Conservation (phyloP, 2,888 invertebrate genomes). For the Hermodice carunculata region DNA sequence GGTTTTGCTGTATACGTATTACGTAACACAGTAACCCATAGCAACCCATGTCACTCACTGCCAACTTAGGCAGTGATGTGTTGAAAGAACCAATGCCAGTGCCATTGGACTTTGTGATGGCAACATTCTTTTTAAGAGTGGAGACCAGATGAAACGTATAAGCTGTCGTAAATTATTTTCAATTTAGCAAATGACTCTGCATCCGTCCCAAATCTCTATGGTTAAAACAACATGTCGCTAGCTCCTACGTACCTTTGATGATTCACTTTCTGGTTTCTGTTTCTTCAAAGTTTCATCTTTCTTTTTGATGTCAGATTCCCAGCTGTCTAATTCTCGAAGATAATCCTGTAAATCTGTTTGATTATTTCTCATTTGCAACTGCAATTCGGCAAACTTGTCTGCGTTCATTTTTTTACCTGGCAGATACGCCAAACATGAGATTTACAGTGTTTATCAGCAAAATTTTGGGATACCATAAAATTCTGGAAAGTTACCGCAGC, state of each 20-base stretch:
- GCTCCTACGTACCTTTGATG: neutral
- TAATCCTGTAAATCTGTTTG: conserved; percentile 79
- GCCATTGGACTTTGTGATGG: no score
- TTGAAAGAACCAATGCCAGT: no score
- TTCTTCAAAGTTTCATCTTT: conserved; percentile 51
- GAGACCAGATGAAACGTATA: no score
- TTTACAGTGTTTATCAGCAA: no score
- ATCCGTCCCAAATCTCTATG: neutral
- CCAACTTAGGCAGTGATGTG: no score
- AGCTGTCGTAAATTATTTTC: neutral
- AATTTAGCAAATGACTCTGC: neutral
- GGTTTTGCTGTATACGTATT: no score
- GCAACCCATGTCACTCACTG: no score
- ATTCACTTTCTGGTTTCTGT: neutral
- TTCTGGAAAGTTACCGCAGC: no score
- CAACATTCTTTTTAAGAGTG: no score
- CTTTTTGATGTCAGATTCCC: conserved; percentile 63
- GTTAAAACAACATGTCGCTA: neutral
- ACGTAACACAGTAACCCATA: no score
- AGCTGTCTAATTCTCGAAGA: conserved; percentile 77
- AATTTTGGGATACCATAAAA: no score
- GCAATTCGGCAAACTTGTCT: conserved; percentile 76
- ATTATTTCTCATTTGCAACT: conserved; percentile 81
- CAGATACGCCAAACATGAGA: no score
- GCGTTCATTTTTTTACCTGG: conserved; percentile 35